Conservation (phyloP, 2,888 invertebrate genomes). For the Actias luna region DNA sequence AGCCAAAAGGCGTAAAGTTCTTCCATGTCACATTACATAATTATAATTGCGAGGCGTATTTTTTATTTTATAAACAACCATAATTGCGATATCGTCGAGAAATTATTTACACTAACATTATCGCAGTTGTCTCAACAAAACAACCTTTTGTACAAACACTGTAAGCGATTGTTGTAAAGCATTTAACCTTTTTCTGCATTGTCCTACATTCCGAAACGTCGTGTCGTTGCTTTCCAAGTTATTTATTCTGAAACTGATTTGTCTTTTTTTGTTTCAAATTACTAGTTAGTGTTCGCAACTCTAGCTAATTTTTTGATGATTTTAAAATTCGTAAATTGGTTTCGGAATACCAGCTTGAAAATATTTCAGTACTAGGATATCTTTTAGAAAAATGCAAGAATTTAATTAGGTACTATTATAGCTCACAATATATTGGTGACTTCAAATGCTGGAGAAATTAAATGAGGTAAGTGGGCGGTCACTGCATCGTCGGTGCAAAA, state of each 20-base stretch:
- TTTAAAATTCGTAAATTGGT: not conserved
- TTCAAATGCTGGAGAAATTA: too few relatives aligned
- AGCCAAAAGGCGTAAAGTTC: not conserved
- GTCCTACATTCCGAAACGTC: slow-evolving; percentile 9
- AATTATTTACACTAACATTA: not conserved
- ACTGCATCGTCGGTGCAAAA: too few relatives aligned
- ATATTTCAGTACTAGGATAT: not conserved
- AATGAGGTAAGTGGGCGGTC: too few relatives aligned
- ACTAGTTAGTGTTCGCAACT: not conserved
- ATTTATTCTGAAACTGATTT: slow-evolving; percentile 2
- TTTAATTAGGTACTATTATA: not conserved
- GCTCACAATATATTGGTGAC: too few relatives aligned
- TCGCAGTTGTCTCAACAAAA: slow-evolving; percentile 1
- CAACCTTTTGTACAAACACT: slow-evolving; percentile 8
- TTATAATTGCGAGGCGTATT: not conserved
- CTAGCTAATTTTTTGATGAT: not conserved
- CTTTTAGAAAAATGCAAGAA: not conserved
- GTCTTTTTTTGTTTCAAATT: not conserved
- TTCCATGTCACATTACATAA: not conserved
- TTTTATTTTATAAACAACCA: not conserved
- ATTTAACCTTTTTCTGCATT: slow-evolving; percentile 5
- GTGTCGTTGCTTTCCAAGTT: slow-evolving; percentile 10
- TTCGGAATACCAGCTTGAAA: not conserved
- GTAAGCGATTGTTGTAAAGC: not conserved
- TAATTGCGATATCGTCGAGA: not conserved